Evolutionary conservation across 2,797 vertebrate species (phyloP).

Genomic region (Diceros bicornis): DNA sequence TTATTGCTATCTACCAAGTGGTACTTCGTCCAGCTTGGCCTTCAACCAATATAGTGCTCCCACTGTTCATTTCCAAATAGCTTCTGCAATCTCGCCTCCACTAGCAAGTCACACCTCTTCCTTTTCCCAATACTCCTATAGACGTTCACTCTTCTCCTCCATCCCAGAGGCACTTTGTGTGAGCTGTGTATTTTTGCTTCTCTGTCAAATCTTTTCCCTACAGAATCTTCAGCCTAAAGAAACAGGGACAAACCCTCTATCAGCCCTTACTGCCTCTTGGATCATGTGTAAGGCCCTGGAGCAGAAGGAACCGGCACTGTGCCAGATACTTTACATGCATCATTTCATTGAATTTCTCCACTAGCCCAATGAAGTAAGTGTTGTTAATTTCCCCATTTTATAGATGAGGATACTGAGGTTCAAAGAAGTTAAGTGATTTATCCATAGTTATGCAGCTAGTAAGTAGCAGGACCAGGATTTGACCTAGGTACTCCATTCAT

Average conservation of each 20-base stretch:
- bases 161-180: neutral
- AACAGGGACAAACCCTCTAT: neutral
- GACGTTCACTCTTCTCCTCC: neutral
- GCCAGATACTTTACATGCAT: neutral
- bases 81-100: neutral
- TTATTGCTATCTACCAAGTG: neutral
- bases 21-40: neutral
- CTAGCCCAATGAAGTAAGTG: neutral
- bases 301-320: neutral
- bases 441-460: neutral
- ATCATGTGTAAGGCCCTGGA: neutral
- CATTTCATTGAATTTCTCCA: neutral
- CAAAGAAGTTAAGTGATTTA: neutral
- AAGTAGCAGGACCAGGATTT: slow-evolving; percentile 21
- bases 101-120: neutral
- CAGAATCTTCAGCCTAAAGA: neutral
- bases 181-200: neutral
- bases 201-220: neutral
- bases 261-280: neutral
- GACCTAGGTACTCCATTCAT: neutral
- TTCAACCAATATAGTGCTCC: neutral
- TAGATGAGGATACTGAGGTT: neutral
- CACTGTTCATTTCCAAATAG: neutral
- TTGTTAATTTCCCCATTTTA: neutral
- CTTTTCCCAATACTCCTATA: neutral